A percentile compares a stretch with the other conserved stretches of the same genome.
Conservation (phyloP, 1,140 invertebrate genomes). For the Atopsyche davidsoni region DNA sequence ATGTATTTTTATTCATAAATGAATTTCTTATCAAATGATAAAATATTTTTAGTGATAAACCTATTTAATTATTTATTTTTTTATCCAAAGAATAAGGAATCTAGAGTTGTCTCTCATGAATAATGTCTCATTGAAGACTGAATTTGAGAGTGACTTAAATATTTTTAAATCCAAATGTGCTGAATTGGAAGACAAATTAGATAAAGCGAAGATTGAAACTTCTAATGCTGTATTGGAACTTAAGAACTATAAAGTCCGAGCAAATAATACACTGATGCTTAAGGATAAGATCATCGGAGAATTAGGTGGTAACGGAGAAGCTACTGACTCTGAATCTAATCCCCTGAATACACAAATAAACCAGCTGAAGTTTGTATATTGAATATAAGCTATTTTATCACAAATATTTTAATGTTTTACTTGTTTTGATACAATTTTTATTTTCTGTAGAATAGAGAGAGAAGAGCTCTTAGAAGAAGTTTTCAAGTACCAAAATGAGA, state of each 20-base stretch:
- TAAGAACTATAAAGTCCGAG: conserved; percentile 63
- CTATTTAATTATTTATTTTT: background rate
- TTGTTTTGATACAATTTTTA: conserved; percentile 2
- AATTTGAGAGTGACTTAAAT: conserved; percentile 25
- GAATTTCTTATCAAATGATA: background rate
- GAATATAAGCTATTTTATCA: conserved; percentile 1
- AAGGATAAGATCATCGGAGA: conserved; percentile 70
- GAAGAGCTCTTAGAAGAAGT: conserved; percentile 15
- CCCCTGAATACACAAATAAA: conserved; percentile 43
- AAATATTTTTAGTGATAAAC: too few relatives aligned
- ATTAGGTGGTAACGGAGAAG: conserved; percentile 44
- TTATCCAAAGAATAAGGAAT: conserved; percentile 19
- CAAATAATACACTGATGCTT: conserved; percentile 67
- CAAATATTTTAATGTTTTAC: background rate
- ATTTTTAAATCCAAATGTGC: conserved; percentile 15
- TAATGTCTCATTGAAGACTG: conserved; percentile 16
- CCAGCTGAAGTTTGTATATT: conserved; percentile 41
- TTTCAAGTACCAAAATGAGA: conserved; percentile 14
- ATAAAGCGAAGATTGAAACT: conserved; percentile 54
- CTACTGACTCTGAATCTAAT: conserved; percentile 34
- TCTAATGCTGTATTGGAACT: conserved; percentile 55
- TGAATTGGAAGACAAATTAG: conserved; percentile 45
- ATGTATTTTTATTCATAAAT: conserved; percentile 6
- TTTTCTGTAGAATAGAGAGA: conserved; percentile 16
- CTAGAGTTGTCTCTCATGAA: conserved; percentile 19